Percentiles rank a stretch among this genome's conserved stretches.
These are phyloP conservation scores for Campoletis raptor DNA, from an alignment of 2,888 invertebrate species.

Conservation along the genomic window DNA sequence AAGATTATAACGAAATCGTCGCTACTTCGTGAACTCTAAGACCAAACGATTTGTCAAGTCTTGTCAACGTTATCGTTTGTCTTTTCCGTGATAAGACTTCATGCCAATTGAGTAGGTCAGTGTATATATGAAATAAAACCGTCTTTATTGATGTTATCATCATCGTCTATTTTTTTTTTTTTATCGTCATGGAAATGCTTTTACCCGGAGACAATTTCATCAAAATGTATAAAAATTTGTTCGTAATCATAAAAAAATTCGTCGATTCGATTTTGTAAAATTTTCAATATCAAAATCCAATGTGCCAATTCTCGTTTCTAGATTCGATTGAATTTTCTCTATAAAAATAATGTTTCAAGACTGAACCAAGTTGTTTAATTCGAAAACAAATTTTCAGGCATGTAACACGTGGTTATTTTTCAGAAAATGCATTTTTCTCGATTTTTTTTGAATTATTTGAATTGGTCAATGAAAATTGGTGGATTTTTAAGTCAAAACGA, in stretches of 20 bases:
- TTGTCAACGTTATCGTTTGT: slow-evolving; percentile 50
- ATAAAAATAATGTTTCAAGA: background rate
- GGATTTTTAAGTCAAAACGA: slow-evolving; percentile 41
- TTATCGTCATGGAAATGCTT: background rate
- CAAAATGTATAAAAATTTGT: background rate
- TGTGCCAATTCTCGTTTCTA: background rate
- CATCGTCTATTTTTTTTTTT: background rate
- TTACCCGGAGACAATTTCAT: background rate
- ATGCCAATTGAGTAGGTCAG: slow-evolving; percentile 65
- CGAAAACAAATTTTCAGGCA: background rate
- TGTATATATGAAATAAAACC: slow-evolving; percentile 38
- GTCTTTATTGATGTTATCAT: slow-evolving; percentile 17
- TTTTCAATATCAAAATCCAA: background rate
- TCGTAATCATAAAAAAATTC: background rate
- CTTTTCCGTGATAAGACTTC: slow-evolving; percentile 51
- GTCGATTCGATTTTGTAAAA: background rate
- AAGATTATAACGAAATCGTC: slow-evolving; percentile 44
- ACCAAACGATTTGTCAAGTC: slow-evolving; percentile 52
- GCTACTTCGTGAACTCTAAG: slow-evolving; percentile 14
- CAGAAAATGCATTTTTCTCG: background rate
- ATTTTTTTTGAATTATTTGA: background rate
- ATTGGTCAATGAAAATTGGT: background rate
- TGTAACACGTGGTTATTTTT: background rate
- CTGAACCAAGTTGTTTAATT: background rate
- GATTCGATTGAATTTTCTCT: background rate